Evolutionary conservation across 1,140 invertebrate genomes (phyloP), one percentile per base, ranked within the genome.

Genomic region (Physella acuta): DNA sequence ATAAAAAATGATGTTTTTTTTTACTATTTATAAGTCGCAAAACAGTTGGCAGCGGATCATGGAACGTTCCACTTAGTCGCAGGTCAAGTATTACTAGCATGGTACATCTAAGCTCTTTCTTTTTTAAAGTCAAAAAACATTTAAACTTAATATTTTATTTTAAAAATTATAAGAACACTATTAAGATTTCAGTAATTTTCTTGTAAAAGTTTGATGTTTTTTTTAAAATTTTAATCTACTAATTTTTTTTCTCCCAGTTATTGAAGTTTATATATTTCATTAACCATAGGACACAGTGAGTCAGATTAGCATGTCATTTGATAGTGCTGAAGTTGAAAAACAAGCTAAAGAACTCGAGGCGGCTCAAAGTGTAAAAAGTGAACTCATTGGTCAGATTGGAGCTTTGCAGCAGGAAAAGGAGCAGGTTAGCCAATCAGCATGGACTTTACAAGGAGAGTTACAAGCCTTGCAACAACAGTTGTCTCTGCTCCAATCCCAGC

Each of bases 391-490:
- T 8, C 71, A 72, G 53, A 65, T 78, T 14, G 75, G 72, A 26
- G 68, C 73, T 20, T 59, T 78, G 52, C 69, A 78, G 24, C 73
- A 79, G 70, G 73, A 79, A 61, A 77, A 77, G 30, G 58, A 71
- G 24, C 61, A 68, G 30, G 73, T 72, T 17, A 71, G 72, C 62
- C 72, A 78, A 64, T 72, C 75, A 14, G 75, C 73, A 2, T 73
- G 73, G 70, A 59, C 68, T 14, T 70, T 73, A 16, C 74, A 76
- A 30, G 71, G 73, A 31, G 76, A 79, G 52, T 24, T 79, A 28
- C 65, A 70, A 16, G 69, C 71, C 17, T 3, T 77, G 5, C 86
- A 74, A 80, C 84, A 73, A 84, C 87, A 76, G 74, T 87, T 76
- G 75, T 72, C 83, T 80, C 65, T 77, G 20, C 36, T 71, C 26